These are phyloP conservation scores for Flabesymbios commensalis DNA, from an alignment of 2,888 invertebrate genomes.

Conservation along the genomic window DNA sequence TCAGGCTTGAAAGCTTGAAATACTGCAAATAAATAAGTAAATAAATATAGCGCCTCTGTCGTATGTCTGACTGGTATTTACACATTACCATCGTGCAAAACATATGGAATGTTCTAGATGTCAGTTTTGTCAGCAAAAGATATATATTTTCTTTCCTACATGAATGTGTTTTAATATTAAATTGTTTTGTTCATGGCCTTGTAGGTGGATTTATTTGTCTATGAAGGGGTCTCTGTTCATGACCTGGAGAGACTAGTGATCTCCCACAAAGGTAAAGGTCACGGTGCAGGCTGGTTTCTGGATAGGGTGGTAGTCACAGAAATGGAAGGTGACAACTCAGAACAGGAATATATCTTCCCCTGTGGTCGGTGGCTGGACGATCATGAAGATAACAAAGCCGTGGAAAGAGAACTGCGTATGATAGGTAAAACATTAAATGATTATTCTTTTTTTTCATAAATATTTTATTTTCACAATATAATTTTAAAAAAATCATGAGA, in stretches of 20 bases:
- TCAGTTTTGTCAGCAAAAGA: no score
- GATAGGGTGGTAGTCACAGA: slow-evolving; percentile 49
- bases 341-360: slow-evolving; percentile 43
- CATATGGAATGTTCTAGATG: no score
- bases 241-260: slow-evolving; percentile 31
- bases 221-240: slow-evolving; percentile 48
- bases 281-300: slow-evolving; percentile 52
- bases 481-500: no score
- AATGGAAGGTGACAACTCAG: slow-evolving; percentile 14
- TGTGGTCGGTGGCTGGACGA: slow-evolving; percentile 54
- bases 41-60: no score
- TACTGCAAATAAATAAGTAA: no score
- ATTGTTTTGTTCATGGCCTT: neutral
- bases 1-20: no score
- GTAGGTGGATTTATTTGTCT: slow-evolving; percentile 22
- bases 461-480: no score
- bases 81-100: no score
- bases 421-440: slow-evolving; percentile 39
- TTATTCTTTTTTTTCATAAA: neutral
- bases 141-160: neutral
- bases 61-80: no score
- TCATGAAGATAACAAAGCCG: slow-evolving; percentile 50
- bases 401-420: slow-evolving; percentile 44
- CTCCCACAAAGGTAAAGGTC: slow-evolving; percentile 18
- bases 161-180: neutral